A percentile compares a stretch with the other conserved stretches of the same genome.
Conservation (phyloP, 2,113 vertebrate species). For the Regulus satrapa region DNA sequence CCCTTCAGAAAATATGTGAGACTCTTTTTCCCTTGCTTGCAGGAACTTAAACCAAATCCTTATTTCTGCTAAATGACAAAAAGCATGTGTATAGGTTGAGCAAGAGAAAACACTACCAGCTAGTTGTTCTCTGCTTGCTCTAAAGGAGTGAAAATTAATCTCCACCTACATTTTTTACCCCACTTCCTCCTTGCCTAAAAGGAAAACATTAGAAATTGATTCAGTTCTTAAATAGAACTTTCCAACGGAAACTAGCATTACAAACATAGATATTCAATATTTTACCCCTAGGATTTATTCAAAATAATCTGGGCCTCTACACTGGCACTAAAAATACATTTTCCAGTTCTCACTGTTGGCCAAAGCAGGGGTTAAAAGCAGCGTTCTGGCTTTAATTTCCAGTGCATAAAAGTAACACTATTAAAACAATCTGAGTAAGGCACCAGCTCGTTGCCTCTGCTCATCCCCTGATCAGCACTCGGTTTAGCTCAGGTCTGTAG, state of each 20-base stretch:
- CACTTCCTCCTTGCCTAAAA: slow-evolving; percentile 1
- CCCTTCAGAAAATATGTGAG: slow-evolving; percentile 48
- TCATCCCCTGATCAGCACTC: not conserved
- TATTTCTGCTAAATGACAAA: slow-evolving; percentile 24
- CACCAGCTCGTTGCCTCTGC: not conserved
- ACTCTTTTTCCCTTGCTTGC: slow-evolving; percentile 14
- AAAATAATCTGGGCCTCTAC: not conserved
- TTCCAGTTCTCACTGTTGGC: slow-evolving; percentile 37
- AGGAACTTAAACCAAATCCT: slow-evolving; percentile 28
- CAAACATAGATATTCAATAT: slow-evolving; percentile 61
- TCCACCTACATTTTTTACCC: slow-evolving; percentile 2
- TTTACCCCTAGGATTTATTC: slow-evolving; percentile 64
- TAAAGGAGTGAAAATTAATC: slow-evolving; percentile 30
- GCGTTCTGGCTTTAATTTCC: slow-evolving; percentile 18
- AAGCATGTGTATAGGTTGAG: slow-evolving; percentile 14
- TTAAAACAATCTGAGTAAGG: slow-evolving; percentile 18
- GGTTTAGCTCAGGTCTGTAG: not conserved
- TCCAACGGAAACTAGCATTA: slow-evolving; percentile 60
- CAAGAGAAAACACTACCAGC: not conserved
- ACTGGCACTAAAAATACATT: slow-evolving; percentile 41
- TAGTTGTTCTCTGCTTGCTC: slow-evolving; percentile 5
- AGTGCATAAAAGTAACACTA: slow-evolving; percentile 28
- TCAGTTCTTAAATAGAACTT: slow-evolving; percentile 65
- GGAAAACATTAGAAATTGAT: slow-evolving; percentile 60
- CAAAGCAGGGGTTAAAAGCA: slow-evolving; percentile 56